Base-by-base conservation (phyloP, 2,888 invertebrate species). In the Cepaea hortensis region DNA sequence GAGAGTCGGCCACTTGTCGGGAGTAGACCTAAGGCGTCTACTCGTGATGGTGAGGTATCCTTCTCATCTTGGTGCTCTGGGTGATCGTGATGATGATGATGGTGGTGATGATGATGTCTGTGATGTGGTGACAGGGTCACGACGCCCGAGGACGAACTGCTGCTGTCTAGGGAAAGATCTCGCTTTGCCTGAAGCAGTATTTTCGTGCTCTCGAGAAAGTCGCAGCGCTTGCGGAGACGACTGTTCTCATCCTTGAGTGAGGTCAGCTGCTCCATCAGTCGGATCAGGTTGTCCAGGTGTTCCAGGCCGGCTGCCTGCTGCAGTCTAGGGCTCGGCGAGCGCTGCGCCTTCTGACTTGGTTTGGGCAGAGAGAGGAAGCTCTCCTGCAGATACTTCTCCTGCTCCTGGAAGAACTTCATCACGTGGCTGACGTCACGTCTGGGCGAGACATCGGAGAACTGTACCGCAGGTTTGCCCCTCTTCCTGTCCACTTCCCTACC, bases 271-370 rank as follows among this genome's bases (percentile, higher is more conserved):
- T 97, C 97, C 94, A 97, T 95, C 65, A 98, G 94, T 88, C 96
- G 96, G 91, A 97, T 96, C 11, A 98, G 95, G 91, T 97, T 97
- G 90, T 97, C 97, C 82, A 98, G 94, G 92, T 97, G 97, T 91
- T 97, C 97, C 88, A 98, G 95, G 4, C 95, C 95, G 73, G 92
- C 90, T 85, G 92, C 92, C 90, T 88, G 92, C 86, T 75, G 91
- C 81, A 81, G 89, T 88, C 91, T 91, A 48, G 92, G 91, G 81
- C 89, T 89, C 61, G 87, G 88, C 76, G 88, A 88, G 13, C 88
- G 84, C 75, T 85, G 88, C 9, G 84, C 72, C 48, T 82, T 81
- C 23, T 68, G 86, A 61, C 75, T 55, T 81, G 50, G 61, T 65
- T 87, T 84, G 79, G 84, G 87, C 84, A 87, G 81, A 68, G 85